These are phyloP conservation scores for Archilochus colubris DNA, from an alignment of 2,113 vertebrate genomes.

Conservation along the genomic window DNA sequence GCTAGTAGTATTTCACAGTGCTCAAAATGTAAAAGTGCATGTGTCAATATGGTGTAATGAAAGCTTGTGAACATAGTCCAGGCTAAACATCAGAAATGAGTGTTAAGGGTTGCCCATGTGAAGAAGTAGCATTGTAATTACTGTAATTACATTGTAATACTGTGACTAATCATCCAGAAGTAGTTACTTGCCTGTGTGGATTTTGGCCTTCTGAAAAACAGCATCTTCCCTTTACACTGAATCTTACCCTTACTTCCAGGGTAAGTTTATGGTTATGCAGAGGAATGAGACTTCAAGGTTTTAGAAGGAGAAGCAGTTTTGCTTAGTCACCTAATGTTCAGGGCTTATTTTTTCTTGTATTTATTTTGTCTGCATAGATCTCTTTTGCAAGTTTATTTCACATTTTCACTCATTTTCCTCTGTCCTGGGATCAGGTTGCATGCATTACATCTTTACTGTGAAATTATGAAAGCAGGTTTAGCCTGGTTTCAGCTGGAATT, in stretches of 20 bases:
- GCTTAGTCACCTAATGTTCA: background rate
- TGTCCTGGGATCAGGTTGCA: background rate
- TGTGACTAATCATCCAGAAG: background rate
- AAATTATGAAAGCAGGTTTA: background rate
- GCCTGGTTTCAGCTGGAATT: background rate
- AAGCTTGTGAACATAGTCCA: background rate
- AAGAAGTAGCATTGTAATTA: background rate
- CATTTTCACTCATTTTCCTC: background rate
- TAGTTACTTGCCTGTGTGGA: background rate
- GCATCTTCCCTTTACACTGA: background rate
- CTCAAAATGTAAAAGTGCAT: background rate
- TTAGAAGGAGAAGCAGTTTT: background rate
- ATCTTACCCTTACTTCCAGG: background rate
- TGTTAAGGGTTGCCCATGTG: background rate
- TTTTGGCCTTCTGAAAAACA: background rate
- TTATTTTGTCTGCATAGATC: background rate
- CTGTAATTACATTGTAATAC: too few relatives aligned
- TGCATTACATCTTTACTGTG: background rate
- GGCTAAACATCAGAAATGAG: background rate
- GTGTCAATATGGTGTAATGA: background rate
- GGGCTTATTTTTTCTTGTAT: background rate
- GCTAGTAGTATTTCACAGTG: background rate
- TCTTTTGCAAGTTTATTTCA: background rate
- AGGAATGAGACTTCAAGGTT: background rate
- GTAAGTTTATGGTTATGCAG: background rate